phyloP scores from a whole-genome alignment of 1,140 invertebrate genomes.

The Trachelipus rathkii region DNA sequence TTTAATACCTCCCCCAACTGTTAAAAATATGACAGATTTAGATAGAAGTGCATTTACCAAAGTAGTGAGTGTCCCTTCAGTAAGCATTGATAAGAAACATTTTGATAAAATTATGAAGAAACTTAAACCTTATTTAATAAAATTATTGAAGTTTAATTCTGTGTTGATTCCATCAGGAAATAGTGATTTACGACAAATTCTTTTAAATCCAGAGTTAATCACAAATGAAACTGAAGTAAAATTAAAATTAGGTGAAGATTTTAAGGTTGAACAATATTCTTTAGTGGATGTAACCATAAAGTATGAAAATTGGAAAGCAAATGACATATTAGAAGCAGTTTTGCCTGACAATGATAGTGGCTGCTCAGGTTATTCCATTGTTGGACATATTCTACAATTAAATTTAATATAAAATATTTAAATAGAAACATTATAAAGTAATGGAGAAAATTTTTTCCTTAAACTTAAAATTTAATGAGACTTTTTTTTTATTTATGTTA shows the following conservation, averaged over 20 bases:
- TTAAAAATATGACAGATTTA: neutral
- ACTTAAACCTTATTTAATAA: neutral
- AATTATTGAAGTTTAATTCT: slow-evolving; percentile 2
- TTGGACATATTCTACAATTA: slow-evolving; percentile 92
- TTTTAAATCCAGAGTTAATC: neutral
- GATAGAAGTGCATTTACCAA: neutral
- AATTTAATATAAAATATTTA: no score
- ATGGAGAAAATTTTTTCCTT: no score
- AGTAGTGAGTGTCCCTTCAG: neutral
- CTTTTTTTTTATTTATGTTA: no score
- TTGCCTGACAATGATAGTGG: slow-evolving; percentile 69
- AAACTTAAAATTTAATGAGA: no score
- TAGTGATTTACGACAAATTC: neutral
- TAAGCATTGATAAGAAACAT: neutral
- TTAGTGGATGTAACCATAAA: slow-evolving; percentile 50
- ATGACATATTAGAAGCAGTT: slow-evolving; percentile 74
- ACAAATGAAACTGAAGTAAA: neutral
- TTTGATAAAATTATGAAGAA: neutral
- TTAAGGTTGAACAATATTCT: neutral
- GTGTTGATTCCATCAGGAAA: neutral
- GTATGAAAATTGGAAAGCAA: slow-evolving; percentile 80
- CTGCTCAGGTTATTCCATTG: slow-evolving; percentile 73
- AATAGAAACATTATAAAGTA: no score
- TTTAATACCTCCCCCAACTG: neutral
- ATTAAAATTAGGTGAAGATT: neutral